Conservation (phyloP, 2,113 vertebrate species). For the Leptocoma aspasia region DNA sequence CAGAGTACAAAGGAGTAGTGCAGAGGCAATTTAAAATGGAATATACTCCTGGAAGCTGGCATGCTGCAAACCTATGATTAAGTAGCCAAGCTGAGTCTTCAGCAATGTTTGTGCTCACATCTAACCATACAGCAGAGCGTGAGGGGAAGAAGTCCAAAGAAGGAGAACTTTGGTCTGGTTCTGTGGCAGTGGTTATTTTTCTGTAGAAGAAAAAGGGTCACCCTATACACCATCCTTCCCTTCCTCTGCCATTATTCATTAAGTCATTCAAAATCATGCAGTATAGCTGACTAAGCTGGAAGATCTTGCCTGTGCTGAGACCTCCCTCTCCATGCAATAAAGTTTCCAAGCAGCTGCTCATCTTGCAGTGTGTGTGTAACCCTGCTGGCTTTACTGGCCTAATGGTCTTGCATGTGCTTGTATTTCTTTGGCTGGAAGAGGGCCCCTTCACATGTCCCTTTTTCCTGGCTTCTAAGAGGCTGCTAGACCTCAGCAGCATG, state of each 20-base stretch:
- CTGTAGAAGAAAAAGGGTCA: neutral
- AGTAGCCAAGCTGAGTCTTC: neutral
- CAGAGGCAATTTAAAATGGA: neutral
- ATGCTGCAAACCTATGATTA: neutral
- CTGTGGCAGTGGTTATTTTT: neutral
- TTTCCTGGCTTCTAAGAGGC: neutral
- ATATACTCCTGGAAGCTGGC: neutral
- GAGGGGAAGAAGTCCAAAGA: neutral
- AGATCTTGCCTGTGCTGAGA: neutral
- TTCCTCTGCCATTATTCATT: neutral
- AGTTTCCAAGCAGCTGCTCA: neutral
- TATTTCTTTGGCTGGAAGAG: neutral
- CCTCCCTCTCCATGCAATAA: neutral
- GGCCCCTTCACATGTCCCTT: neutral
- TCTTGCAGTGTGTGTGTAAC: neutral
- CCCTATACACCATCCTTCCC: neutral
- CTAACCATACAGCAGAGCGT: neutral
- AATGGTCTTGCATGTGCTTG: accelerated
- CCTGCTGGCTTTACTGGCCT: neutral
- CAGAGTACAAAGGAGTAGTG: neutral
- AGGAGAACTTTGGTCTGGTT: neutral
- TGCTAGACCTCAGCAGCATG: neutral
- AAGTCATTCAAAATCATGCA: neutral
- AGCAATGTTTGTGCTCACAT: neutral
- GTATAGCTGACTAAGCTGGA: neutral